Base-by-base conservation (phyloP, 2,113 vertebrate genomes). In the Caloenas nicobarica region DNA sequence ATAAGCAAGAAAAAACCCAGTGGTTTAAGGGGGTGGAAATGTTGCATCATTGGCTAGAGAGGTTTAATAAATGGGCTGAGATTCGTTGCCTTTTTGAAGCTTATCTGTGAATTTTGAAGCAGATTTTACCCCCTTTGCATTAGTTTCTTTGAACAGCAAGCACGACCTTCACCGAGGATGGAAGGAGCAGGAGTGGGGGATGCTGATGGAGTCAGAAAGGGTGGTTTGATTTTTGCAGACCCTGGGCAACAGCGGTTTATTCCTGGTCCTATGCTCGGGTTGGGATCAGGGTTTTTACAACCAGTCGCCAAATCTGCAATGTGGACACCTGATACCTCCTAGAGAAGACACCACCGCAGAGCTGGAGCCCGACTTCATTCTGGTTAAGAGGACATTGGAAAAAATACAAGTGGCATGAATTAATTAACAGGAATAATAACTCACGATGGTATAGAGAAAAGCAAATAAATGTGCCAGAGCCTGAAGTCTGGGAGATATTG, bases 81-180 rank as follows among this genome's bases (percentile, higher is more conserved):
- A 81, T 66, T 86, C 46, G 91, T 97, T 73, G 65, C 60, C 81
- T 91, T 91, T 94, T 85, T 86, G 65, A 95, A 70, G 66, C 70
- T 95, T 93, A 66, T 82, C 91, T 97, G 88, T 57, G 53, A 46
- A 54, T 95, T 97, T 87, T 9, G 33, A 33, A 62, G 79, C 40
- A 54, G 60, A 80, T 91, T 78, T 89, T 13, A 5, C 29, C 85
- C 66, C 10, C 28, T 93, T 38, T 66, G 65, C 5, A 2, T 46
- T 92, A 10, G n/a, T 96, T 77, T 51, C 91, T 94, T 93, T 79
- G 82, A 89, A 84, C 36, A 73, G 48, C 5, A 40, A 82, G 83
- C 5, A 3, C 38, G 60, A 66, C 70, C 79, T 64, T 84, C 81
- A 25, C 51, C 1, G 1, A 64, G 56, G 34, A 10, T 25, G 44